Evolutionary conservation across 1,140 invertebrate genomes (phyloP), one percentile per base, ranked within the genome.

Genomic region (Centruroides sculpturatus): DNA sequence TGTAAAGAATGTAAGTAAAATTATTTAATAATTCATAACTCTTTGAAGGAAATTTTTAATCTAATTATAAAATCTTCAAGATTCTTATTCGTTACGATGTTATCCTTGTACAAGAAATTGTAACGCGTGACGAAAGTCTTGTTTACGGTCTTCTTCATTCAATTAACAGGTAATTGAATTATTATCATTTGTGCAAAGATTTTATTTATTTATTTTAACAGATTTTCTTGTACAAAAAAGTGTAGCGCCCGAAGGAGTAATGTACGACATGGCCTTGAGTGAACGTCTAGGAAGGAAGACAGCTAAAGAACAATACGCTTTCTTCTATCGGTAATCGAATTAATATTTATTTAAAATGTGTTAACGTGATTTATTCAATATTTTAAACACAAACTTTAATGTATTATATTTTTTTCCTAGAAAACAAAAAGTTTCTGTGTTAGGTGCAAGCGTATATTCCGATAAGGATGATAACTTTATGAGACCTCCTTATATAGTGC

Each of bases 301-400:
- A 5, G 55, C 55, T 7, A 63, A 63, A 54, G 62, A 63, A 23
- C 62, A 63, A 55, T 63, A 63, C 46, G 62, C 57, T 47, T 63
- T 56, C 11, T 12, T 63, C 3, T 63, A 63, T 36, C 51, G 62
- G 62, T 63, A 52, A 5, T 12, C 41, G 3, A 41, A 41, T 41
- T 1, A 41, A 41, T 41, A 41, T 41, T 6, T 5, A 51, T 34
- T 34, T 51, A 41, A 41, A 41, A 41, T 41, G 0, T 41, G 41
- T 8, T 41, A 41, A 41, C 8, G 23, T 23, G 2, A 23, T 23
- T 23, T 23, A 23, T 23, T 23, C 23, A 23, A 23, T 23, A 23
- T 23, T 23, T 0, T 23, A 23, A 23, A 23, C 2, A 23, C 23
- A 23, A 23, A 23, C 2, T 23, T 23, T 23, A 23, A 23, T 23